phyloP scores from a whole-genome alignment of 2,888 invertebrate species.

The Choristoneura rosaceana region DNA sequence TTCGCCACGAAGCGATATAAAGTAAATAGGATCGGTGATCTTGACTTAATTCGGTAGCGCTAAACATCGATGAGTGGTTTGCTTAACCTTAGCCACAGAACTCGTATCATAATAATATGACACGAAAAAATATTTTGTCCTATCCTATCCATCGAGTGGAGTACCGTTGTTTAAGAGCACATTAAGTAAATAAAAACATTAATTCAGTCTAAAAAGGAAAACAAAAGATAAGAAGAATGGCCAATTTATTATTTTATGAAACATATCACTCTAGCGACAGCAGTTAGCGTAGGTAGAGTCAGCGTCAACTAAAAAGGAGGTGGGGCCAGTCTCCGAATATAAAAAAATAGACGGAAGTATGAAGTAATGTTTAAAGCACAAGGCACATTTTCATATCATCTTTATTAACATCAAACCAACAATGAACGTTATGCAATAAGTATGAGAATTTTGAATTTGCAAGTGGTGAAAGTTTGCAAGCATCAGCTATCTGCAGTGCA shows the following conservation, averaged over 20 bases:
- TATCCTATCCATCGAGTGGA: too few relatives aligned
- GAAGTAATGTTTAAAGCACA: neutral
- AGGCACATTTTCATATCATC: neutral
- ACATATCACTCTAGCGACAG: too few relatives aligned
- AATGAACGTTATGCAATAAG: conserved; percentile 20
- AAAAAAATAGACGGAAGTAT: neutral
- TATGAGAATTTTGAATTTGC: conserved; percentile 18
- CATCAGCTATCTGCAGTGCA: neutral
- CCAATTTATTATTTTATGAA: too few relatives aligned
- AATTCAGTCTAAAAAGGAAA: too few relatives aligned
- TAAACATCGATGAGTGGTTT: conserved; percentile 28
- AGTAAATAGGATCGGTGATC: conserved; percentile 24
- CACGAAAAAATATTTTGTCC: neutral
- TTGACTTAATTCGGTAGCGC: conserved; percentile 31
- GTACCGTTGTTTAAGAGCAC: too few relatives aligned
- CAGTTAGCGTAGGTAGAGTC: too few relatives aligned
- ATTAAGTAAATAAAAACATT: too few relatives aligned
- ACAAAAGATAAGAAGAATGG: too few relatives aligned
- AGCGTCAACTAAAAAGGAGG: too few relatives aligned
- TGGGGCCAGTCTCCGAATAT: too few relatives aligned
- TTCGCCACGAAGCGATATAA: conserved; percentile 13
- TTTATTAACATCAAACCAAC: neutral
- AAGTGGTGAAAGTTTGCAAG: conserved; percentile 28
- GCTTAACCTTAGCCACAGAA: conserved; percentile 15
- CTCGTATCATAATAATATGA: conserved; percentile 9